These are phyloP conservation scores for Pseudanteris insignis DNA, from an alignment of 2,888 invertebrate genomes.

Conservation along the genomic window DNA sequence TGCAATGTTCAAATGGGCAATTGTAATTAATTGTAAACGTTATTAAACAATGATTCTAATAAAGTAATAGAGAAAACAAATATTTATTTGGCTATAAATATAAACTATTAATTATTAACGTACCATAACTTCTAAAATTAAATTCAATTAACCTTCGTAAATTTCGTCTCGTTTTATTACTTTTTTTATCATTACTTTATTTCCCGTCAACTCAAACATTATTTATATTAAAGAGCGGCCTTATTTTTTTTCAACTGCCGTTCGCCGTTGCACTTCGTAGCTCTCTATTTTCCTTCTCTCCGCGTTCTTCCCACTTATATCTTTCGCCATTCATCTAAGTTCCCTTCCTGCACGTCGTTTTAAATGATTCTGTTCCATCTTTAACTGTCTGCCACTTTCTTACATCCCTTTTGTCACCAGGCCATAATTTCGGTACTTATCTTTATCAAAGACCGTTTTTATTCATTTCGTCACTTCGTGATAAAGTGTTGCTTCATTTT, in stretches of 20 bases:
- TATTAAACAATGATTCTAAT: too few species aligned
- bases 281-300: constrained; percentile 2
- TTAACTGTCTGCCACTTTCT: constrained; percentile 2
- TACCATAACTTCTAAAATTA: too few species aligned
- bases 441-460: constrained; percentile 13
- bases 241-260: background rate
- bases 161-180: too few species aligned
- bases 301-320: constrained; percentile 10
- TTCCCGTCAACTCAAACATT: too few species aligned
- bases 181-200: too few species aligned
- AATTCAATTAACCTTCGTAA: too few species aligned
- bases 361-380: constrained; percentile 16
- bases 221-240: constrained; percentile 15
- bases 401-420: background rate
- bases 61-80: too few species aligned
- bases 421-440: constrained; percentile 17
- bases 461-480: constrained; percentile 10
- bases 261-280: background rate
- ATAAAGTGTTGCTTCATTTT: constrained; percentile 5
- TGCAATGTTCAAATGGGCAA: too few species aligned
- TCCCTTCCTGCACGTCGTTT: constrained; percentile 17
- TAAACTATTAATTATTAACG: too few species aligned
- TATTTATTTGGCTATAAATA: too few species aligned
- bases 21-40: too few species aligned
- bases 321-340: constrained; percentile 20